Conservation (phyloP, 2,113 vertebrate species). For the Glaucomys volans region DNA sequence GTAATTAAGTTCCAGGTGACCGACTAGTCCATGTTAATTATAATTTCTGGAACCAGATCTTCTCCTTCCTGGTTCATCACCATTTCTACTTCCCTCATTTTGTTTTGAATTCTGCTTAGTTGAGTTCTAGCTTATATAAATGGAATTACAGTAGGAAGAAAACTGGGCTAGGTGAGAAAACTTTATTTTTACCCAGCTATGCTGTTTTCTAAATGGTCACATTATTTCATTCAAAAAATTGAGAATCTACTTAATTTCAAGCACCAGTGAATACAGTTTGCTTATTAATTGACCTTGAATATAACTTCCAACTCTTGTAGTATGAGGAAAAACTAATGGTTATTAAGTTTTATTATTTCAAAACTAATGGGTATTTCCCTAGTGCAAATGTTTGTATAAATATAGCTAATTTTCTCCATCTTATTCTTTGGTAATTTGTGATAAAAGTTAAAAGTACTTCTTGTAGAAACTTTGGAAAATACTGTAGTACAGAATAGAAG, state of each 20-base stretch:
- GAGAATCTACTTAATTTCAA: not conserved
- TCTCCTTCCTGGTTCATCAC: not conserved
- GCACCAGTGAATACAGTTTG: not conserved
- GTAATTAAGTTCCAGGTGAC: slow-evolving; percentile 1
- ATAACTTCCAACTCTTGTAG: not conserved
- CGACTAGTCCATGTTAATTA: not conserved
- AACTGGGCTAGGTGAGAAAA: not conserved
- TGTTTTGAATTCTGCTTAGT: slow-evolving; percentile 31
- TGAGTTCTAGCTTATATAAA: not conserved
- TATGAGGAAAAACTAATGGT: not conserved
- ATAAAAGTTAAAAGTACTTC: not conserved
- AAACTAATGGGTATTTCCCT: not conserved
- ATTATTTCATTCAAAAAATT: slow-evolving; percentile 39
- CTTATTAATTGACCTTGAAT: not conserved
- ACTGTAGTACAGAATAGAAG: not conserved
- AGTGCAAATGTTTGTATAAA: not conserved
- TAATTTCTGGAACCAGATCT: not conserved
- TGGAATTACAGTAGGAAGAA: slow-evolving; percentile 8
- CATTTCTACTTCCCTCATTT: not conserved
- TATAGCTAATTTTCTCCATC: not conserved
- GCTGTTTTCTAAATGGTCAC: not conserved
- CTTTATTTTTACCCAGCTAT: slow-evolving; percentile 31
- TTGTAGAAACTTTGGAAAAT: not conserved
- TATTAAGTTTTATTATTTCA: not conserved
- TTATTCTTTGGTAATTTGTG: not conserved